Evolutionary conservation across 2,888 invertebrate genomes (phyloP), one percentile per base, ranked within the genome.

Genomic region (Caenorhabditis auriculariae): DNA sequence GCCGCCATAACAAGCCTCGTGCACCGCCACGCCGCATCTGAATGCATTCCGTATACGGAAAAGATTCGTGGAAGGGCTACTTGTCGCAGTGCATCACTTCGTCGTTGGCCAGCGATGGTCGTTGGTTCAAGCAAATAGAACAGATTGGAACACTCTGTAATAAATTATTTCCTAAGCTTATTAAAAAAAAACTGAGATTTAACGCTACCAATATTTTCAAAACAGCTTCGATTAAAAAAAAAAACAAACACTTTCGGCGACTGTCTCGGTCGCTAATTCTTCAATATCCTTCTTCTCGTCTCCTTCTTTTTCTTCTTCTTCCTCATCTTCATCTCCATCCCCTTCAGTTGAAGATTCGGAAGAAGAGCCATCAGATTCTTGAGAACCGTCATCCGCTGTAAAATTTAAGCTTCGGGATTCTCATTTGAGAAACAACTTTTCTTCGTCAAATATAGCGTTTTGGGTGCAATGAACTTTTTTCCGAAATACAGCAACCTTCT

Each of bases 11-110:
- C 81, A 81, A 0, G 51, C 23, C 48, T 81, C 81, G 64, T 81
- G 81, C 6, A 81, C 80, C 6, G 66, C 52, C 5, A 81, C 48
- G 24, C 74, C 74, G 51, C 81, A 81, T 38, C 76, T 77, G 49
- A 35, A 71, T 55, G 6, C 0, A 37, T 35, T 39, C 21, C 27
- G 12, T 17, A 24, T 35, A 48, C 42, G 6, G 19, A 6, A n/a
- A n/a, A n/a, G n/a, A n/a, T n/a, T n/a, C n/a, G n/a, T n/a, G 23
- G 17, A 50, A 17, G 21, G 26, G 60, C 49, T 38, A 74, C 73
- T 60, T 67, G 44, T 76, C 76, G 51, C 78, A 78, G 27, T 66
- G 68, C 42, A 78, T 63, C 27, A 77, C 67, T 28, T 72, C 71
- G 9, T 69, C 70, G 4, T 55, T 59, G 9, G 46, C 44, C 3